phyloP scores from a whole-genome alignment of 2,888 invertebrate genomes.

The Stenchaetothrips biformis region DNA sequence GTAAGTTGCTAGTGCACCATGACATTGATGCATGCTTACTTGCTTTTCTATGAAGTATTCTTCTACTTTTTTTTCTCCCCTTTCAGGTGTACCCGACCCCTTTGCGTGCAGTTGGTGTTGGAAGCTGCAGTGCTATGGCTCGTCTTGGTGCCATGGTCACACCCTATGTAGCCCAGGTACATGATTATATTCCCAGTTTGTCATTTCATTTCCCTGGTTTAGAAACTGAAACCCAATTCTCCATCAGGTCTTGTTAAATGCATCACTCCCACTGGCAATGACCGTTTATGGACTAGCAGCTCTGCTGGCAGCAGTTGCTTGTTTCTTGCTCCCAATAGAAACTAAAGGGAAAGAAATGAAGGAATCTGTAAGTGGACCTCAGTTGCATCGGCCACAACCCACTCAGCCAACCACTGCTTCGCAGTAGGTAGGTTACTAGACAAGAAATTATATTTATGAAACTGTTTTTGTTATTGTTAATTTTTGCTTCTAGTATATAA shows the following conservation, averaged over 20 bases:
- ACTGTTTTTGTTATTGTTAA: not conserved
- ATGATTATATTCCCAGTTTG: conserved; percentile 24
- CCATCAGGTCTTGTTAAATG: conserved; percentile 64
- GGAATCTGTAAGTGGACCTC: conserved; percentile 48
- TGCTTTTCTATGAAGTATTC: conserved; percentile 16
- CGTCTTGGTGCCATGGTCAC: conserved; percentile 90
- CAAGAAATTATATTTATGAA: not conserved
- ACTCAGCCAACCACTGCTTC: not conserved
- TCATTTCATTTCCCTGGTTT: not conserved
- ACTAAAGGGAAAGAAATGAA: conserved; percentile 69
- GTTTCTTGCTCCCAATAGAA: conserved; percentile 78
- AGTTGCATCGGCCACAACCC: not conserved
- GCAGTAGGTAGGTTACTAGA: not conserved
- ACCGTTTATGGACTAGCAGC: conserved; percentile 74
- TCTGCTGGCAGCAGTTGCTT: conserved; percentile 66
- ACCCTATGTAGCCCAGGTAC: conserved; percentile 87
- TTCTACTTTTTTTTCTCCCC: not conserved
- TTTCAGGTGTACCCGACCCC: conserved; percentile 78
- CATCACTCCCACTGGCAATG: conserved; percentile 66
- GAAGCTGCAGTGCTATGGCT: conserved; percentile 86
- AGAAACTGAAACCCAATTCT: not conserved
- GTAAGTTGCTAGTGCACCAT: conserved; percentile 43
- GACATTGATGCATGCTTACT: conserved; percentile 22
- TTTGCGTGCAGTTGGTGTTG: conserved; percentile 83
- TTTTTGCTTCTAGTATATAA: not conserved